Evolutionary conservation across 2,888 invertebrate genomes (phyloP).

Genomic region (Yponomeuta sedellus): DNA sequence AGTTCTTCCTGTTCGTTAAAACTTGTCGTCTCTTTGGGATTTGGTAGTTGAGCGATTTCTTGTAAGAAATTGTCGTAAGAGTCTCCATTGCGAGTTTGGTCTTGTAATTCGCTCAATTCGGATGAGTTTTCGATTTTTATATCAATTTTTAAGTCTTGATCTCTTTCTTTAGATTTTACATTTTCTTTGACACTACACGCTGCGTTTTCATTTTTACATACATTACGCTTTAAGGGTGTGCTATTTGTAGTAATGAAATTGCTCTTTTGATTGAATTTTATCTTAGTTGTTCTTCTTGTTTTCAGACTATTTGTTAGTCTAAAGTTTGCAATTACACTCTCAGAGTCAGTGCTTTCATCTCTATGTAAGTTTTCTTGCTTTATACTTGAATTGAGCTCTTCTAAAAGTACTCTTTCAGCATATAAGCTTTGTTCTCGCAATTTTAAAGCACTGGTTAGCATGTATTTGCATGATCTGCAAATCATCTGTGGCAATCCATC

Average conservation of each 20-base stretch:
- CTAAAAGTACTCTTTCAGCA: slow-evolving; percentile 4
- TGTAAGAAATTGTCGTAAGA: not conserved
- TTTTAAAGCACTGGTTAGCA: slow-evolving; percentile 13
- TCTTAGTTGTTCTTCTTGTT: not conserved
- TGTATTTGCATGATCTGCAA: slow-evolving; percentile 13
- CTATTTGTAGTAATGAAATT: not conserved
- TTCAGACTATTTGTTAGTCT: not conserved
- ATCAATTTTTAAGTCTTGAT: not conserved
- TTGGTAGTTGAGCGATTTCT: not conserved
- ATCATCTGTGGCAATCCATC: slow-evolving; percentile 18
- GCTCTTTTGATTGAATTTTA: not conserved
- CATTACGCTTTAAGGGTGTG: not conserved
- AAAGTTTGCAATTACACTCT: not conserved
- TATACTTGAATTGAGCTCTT: not conserved
- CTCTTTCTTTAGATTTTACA: not conserved
- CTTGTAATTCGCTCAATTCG: not conserved
- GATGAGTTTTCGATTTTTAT: not conserved
- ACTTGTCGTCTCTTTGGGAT: not conserved
- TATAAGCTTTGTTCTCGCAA: slow-evolving; percentile 17
- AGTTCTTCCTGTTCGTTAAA: not conserved
- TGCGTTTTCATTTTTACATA: not conserved
- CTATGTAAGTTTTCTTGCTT: not conserved
- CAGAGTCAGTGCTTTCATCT: slow-evolving; percentile 10
- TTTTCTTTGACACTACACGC: not conserved
- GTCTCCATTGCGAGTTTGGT: not conserved